Evolutionary conservation across 2,888 invertebrate genomes (phyloP), one percentile per base, ranked within the genome.

Genomic region (Melieria omissa): DNA sequence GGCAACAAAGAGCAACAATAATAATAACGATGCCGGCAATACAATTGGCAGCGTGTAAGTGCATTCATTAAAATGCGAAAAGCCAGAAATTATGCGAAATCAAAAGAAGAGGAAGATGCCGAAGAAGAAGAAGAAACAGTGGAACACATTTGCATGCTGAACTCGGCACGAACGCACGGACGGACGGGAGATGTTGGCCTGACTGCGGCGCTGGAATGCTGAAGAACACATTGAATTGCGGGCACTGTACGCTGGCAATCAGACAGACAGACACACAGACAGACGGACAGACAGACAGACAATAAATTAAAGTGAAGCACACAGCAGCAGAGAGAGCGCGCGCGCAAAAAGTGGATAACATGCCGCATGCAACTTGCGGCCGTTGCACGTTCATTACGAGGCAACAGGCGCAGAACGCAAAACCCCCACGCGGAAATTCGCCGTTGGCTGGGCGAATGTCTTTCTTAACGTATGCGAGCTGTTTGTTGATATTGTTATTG

Each of bases 61-160:
- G 67, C 60, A 61, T 60, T 67, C 67, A 67, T 67, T 67, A 67
- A 67, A 52, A 41, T 52, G 49, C 67, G 52, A 57, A 49, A 67
- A 45, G 41, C 42, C 67, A 44, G 49, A 52, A 61, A 67, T 52
- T 67, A 67, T 45, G 52, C 60, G 67, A 67, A 67, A 67, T 67
- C 60, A 60, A 52, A 67, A 67, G 61, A 67, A 60, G 60, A 60
- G 67, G 60, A 67, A 52, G 67, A 60, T 67, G 61, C 60, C 49
- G 49, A 52, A 61, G 60, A 60, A 61, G 42, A 49, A 49, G 54
- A 54, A 49, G 42, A 47, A 65, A 41, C 12, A 52, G 41, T 44
- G 9, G 57, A 8, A 57, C 58, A 57, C 16, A 3, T 57, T 57
- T 16, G 62, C 16, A 29, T 29, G 29, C 29, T 29, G 29, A 29